Conservation (phyloP, 2,113 vertebrate genomes). For the Mandrillus leucophaeus region DNA sequence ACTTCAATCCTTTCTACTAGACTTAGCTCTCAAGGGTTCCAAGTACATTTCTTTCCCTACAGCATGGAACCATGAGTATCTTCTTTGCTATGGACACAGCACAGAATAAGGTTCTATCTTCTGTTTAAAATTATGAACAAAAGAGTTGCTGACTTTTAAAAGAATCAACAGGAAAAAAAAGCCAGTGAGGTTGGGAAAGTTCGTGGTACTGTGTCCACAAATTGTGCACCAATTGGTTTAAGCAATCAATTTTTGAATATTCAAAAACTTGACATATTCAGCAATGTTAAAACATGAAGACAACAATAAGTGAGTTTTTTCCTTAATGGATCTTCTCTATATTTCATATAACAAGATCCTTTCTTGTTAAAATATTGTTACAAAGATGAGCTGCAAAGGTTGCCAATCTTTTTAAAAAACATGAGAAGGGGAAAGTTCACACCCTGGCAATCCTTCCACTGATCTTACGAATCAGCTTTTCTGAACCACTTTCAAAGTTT, state of each 20-base stretch:
- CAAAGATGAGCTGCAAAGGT: not conserved
- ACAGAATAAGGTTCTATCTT: not conserved
- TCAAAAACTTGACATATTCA: not conserved
- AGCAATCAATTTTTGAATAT: not conserved
- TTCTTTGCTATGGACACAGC: not conserved
- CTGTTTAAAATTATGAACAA: not conserved
- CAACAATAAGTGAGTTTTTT: not conserved
- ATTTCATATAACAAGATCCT: not conserved
- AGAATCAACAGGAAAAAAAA: not conserved
- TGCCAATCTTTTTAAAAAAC: too few relatives aligned
- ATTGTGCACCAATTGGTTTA: not conserved
- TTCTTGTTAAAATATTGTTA: not conserved
- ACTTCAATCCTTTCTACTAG: not conserved
- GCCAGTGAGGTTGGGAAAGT: not conserved
- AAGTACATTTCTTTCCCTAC: not conserved
- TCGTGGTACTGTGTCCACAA: not conserved
- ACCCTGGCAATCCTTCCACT: not conserved
- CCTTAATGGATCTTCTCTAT: not conserved
- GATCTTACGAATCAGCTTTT: not conserved
- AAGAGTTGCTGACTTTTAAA: not conserved
- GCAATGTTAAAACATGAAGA: not conserved
- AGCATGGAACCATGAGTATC: not conserved
- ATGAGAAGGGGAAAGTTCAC: not conserved
- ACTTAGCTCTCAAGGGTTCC: not conserved
- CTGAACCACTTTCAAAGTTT: not conserved